Conservation (phyloP, 2,888 invertebrate genomes). For the Parnassius apollo region DNA sequence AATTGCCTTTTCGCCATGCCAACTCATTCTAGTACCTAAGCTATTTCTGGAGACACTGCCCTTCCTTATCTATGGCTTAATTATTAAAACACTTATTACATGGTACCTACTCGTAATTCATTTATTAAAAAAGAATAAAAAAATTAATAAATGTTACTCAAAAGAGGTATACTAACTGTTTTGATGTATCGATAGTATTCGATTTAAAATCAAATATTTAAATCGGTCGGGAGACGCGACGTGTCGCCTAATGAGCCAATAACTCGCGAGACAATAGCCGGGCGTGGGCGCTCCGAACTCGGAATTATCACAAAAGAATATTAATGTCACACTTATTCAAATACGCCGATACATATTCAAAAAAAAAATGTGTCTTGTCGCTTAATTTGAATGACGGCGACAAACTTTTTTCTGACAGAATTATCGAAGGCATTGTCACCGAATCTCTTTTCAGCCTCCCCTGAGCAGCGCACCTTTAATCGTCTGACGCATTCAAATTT, state of each 20-base stretch:
- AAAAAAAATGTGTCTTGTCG: conserved; percentile 47
- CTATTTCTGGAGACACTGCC: too few species aligned
- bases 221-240: conserved; percentile 69
- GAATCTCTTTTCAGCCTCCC: conserved; percentile 52
- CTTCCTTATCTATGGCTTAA: too few species aligned
- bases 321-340: conserved; percentile 80
- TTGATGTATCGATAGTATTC: conserved; percentile 67
- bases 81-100: too few species aligned
- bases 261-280: conserved; percentile 76
- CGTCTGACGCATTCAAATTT: conserved; percentile 65
- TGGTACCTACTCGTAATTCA: too few species aligned
- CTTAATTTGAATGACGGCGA: conserved; percentile 71
- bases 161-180: conserved; percentile 30
- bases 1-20: too few species aligned
- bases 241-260: conserved; percentile 78
- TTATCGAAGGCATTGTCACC: conserved; percentile 54
- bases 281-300: conserved; percentile 74
- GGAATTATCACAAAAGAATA: conserved; percentile 79
- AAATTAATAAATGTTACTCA: too few species aligned
- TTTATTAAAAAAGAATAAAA: too few species aligned
- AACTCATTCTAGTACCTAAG: too few species aligned
- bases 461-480: conserved; percentile 48
- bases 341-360: conserved; percentile 75
- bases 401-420: conserved; percentile 51
- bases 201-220: conserved; percentile 77